Evolutionary conservation across 1,140 invertebrate genomes (phyloP).

Genomic region (Drosophila grimshawi): DNA sequence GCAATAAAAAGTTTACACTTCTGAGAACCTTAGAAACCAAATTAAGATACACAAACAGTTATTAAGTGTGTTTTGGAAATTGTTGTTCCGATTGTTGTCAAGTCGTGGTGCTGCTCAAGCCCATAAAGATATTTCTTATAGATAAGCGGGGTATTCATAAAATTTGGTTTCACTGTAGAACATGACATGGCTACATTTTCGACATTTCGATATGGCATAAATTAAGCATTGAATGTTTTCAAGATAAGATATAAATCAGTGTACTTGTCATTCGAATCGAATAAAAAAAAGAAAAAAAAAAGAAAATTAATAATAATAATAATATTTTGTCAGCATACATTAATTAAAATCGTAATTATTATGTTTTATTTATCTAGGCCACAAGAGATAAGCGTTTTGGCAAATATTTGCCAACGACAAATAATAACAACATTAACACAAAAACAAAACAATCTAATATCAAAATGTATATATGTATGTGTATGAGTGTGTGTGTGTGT

Average conservation of each 20-base stretch:
- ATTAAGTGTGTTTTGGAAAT: background rate
- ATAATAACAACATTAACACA: constrained; percentile 5
- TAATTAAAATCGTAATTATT: constrained; percentile 4
- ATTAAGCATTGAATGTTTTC: constrained; percentile 32
- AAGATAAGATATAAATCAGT: constrained; percentile 18
- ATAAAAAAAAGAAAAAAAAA: background rate
- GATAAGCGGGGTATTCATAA: constrained; percentile 8
- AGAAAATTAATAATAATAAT: background rate
- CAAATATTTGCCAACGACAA: constrained; percentile 35
- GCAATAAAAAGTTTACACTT: too few species aligned
- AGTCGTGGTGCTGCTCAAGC: background rate
- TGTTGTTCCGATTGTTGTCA: constrained; percentile 12
- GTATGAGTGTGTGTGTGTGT: background rate
- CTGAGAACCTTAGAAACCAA: background rate
- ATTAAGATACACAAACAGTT: background rate
- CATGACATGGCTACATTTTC: constrained; percentile 8
- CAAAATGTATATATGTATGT: background rate
- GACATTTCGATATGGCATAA: constrained; percentile 24
- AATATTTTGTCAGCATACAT: background rate
- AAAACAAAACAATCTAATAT: background rate
- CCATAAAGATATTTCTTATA: constrained; percentile 22
- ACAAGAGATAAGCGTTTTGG: constrained; percentile 13
- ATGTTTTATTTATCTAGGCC: background rate
- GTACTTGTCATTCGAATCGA: constrained; percentile 1
- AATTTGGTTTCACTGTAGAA: background rate